phyloP scores from a whole-genome alignment of 2,888 invertebrate species.

The Gnatocerus cornutus region DNA sequence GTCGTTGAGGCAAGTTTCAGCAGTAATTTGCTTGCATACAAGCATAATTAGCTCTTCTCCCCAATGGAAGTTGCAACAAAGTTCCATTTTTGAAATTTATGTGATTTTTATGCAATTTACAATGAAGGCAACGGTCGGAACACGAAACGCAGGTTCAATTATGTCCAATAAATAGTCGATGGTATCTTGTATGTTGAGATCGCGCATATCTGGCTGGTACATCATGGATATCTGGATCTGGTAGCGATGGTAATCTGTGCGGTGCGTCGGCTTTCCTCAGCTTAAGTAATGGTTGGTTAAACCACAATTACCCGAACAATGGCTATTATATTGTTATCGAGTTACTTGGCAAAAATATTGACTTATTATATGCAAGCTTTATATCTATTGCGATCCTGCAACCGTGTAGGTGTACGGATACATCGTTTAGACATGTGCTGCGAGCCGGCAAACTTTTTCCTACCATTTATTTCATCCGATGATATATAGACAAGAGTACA shows the following conservation, averaged over 20 bases:
- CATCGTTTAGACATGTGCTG: slow-evolving; percentile 62
- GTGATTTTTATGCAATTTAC: not conserved
- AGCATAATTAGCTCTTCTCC: no score
- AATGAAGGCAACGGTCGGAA: slow-evolving; percentile 20
- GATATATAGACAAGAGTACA: slow-evolving; percentile 59
- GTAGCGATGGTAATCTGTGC: slow-evolving; percentile 66
- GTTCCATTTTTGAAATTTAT: not conserved
- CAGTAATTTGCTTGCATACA: no score
- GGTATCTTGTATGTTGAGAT: slow-evolving; percentile 64
- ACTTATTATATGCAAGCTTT: slow-evolving; percentile 68
- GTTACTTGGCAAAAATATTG: slow-evolving; percentile 70
- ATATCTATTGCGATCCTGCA: slow-evolving; percentile 56
- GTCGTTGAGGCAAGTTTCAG: no score
- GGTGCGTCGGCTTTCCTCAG: slow-evolving; percentile 60
- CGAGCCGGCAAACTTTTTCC: slow-evolving; percentile 51
- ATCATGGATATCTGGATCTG: slow-evolving; percentile 66
- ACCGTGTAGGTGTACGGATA: slow-evolving; percentile 64
- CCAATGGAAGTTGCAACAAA: no score
- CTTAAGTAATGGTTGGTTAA: slow-evolving; percentile 69
- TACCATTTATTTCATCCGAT: slow-evolving; percentile 45
- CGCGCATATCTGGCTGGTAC: slow-evolving; percentile 61
- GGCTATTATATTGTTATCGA: slow-evolving; percentile 71
- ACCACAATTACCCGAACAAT: slow-evolving; percentile 71
- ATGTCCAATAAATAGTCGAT: slow-evolving; percentile 69
- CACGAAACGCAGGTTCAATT: slow-evolving; percentile 66